Conservation (phyloP, 1,140 invertebrate genomes). For the Zelostemma sp. region DNA sequence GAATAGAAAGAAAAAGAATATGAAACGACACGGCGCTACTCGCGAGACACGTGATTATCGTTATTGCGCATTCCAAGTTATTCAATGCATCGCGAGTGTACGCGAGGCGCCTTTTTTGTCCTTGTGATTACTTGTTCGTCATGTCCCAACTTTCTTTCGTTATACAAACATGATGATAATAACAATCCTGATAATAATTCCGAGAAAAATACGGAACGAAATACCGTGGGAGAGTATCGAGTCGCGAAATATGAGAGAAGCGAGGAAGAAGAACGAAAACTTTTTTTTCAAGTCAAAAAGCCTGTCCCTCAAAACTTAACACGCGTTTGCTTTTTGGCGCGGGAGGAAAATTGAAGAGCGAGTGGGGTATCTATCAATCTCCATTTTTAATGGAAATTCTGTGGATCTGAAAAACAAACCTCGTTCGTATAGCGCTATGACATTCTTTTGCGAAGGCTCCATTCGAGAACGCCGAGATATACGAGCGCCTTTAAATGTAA, state of each 20-base stretch:
- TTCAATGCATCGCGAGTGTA: not conserved
- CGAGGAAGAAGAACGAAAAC: constrained; percentile 1
- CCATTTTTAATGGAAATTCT: constrained; percentile 17
- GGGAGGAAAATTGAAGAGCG: not conserved
- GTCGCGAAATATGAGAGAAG: not conserved
- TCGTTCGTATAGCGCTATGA: not conserved
- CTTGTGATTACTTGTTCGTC: not conserved
- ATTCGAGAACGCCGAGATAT: constrained; percentile 35
- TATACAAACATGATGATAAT: constrained; percentile 3
- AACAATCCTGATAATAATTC: not conserved
- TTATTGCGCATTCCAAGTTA: constrained; percentile 13
- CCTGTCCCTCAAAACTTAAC: not conserved
- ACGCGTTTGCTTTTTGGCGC: constrained; percentile 5
- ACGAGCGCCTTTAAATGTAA: constrained; percentile 63
- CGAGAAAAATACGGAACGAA: not conserved
- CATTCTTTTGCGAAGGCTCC: constrained; percentile 14
- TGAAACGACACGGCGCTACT: constrained; percentile 1
- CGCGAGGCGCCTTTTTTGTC: not conserved
- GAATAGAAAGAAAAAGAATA: constrained; percentile 14
- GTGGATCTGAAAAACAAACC: constrained; percentile 15
- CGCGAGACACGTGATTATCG: constrained; percentile 9
- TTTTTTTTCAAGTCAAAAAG: not conserved
- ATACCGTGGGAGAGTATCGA: not conserved
- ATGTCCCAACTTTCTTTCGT: constrained; percentile 3
- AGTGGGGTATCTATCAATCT: constrained; percentile 10